phyloP scores from a whole-genome alignment of 2,888 invertebrate species.

The Acanthosepion lycidas region DNA sequence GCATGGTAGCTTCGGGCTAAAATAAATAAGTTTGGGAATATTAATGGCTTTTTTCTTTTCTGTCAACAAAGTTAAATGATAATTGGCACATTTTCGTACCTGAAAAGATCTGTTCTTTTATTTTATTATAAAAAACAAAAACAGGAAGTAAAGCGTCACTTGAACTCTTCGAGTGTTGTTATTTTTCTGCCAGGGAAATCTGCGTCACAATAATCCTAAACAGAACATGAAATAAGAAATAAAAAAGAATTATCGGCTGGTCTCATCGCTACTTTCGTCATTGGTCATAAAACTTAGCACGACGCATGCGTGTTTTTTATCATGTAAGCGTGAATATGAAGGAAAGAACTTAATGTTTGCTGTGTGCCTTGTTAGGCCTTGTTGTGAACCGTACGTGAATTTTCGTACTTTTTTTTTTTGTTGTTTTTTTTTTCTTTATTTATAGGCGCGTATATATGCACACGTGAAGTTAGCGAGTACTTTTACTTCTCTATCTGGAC shows the following conservation, averaged over 20 bases:
- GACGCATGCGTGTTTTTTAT: neutral
- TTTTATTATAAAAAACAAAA: neutral
- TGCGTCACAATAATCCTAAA: neutral
- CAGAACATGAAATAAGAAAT: neutral
- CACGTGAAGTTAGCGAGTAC: too few relatives aligned
- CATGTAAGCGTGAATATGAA: neutral
- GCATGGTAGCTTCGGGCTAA: too few relatives aligned
- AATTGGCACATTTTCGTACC: neutral
- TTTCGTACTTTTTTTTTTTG: neutral
- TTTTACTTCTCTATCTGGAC: too few relatives aligned
- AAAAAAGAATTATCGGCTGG: neutral
- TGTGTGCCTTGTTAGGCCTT: neutral
- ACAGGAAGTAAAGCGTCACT: neutral
- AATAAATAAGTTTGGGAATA: too few relatives aligned
- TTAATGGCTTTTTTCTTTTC: too few relatives aligned
- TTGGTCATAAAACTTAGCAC: neutral
- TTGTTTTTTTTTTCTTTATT: too few relatives aligned
- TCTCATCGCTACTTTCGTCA: neutral
- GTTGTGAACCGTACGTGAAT: neutral
- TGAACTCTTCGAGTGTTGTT: neutral
- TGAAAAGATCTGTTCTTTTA: neutral
- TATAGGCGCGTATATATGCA: rapidly evolving
- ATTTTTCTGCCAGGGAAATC: neutral
- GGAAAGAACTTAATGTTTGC: neutral
- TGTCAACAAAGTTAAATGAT: neutral